These are phyloP conservation scores for Chesias legatella DNA, from an alignment of 2,888 invertebrate species.

Conservation along the genomic window DNA sequence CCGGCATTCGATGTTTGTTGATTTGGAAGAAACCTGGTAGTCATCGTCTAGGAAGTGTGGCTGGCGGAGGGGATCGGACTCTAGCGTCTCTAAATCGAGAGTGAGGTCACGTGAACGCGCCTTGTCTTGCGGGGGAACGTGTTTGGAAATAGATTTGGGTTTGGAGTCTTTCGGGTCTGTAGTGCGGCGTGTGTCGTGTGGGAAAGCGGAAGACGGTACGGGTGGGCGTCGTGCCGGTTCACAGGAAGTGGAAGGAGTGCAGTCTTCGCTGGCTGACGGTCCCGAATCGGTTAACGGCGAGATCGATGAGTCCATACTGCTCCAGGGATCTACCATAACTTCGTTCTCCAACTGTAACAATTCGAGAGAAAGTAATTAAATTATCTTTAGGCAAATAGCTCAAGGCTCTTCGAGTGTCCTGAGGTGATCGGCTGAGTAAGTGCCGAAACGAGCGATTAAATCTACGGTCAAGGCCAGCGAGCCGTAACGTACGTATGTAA, in stretches of 20 bases:
- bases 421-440: constrained; percentile 47
- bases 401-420: constrained; percentile 40
- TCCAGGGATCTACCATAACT: constrained; percentile 79
- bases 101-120: constrained; percentile 68
- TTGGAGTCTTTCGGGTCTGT: constrained; percentile 58
- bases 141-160: constrained; percentile 41
- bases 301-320: constrained; percentile 79
- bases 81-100: constrained; percentile 62
- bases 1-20: constrained; percentile 71
- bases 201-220: constrained; percentile 51
- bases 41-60: constrained; percentile 83
- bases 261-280: constrained; percentile 75
- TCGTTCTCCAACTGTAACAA: constrained; percentile 81
- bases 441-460: constrained; percentile 46
- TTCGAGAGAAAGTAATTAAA: constrained; percentile 30
- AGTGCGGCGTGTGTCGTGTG: constrained; percentile 59
- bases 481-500: constrained; percentile 33
- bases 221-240: constrained; percentile 53
- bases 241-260: constrained; percentile 71
- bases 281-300: constrained; percentile 76
- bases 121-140: constrained; percentile 56
- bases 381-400: constrained; percentile 41
- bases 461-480: constrained; percentile 54
- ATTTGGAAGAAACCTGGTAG: constrained; percentile 78
- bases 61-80: constrained; percentile 65